Base-by-base conservation (phyloP, 2,888 invertebrate genomes). In the Morinoia aosen region DNA sequence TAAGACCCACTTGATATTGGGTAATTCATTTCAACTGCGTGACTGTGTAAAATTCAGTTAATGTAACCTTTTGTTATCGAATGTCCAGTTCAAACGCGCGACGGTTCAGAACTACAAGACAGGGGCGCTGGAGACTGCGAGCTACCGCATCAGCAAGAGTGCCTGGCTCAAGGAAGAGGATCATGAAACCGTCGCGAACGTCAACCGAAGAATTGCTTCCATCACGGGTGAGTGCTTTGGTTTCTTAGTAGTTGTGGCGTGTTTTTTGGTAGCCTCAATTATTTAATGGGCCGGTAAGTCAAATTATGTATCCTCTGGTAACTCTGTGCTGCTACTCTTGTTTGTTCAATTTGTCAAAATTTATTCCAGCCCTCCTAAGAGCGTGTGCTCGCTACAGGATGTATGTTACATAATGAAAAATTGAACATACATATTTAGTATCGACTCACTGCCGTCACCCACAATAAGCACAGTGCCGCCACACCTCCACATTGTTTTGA, bases 91-190 rank as follows among this genome's bases (percentile, higher is more conserved):
- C 97, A 98, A 98, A 97, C 98, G 99, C 96, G 99, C 99, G 0
- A 99, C 99, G 0, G 99, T 99, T 4, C 99, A 99, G 97, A 99
- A 99, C 97, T 98, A 99, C 61, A 98, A 98, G 97, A 99, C 99
- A 0, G 99, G 99, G 3, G 98, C 98, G 97, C 97, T 99, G 97
- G 99, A 99, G 97, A 98, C 98, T 10, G 99, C 99, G 0, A 98
- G 98, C 97, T 99, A 99, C 97, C 98, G 99, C 97, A 99, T 99
- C 97, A 99, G 99, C 97, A 99, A 99, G 97, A 99, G 99, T 91
- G 98, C 99, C 8, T 99, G 99, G 99, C 98, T 99, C 56, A 98
- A 98, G 97, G 98, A 98, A 97, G 98, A 98, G 94, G 99, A 99
- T 97, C 98, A 99, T 97, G 97, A 98, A 19, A 98, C 98, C 61